Percentiles rank a stretch among this genome's conserved stretches.
These are phyloP conservation scores for Epinotia ramella DNA, from an alignment of 2,888 invertebrate genomes.

Conservation along the genomic window DNA sequence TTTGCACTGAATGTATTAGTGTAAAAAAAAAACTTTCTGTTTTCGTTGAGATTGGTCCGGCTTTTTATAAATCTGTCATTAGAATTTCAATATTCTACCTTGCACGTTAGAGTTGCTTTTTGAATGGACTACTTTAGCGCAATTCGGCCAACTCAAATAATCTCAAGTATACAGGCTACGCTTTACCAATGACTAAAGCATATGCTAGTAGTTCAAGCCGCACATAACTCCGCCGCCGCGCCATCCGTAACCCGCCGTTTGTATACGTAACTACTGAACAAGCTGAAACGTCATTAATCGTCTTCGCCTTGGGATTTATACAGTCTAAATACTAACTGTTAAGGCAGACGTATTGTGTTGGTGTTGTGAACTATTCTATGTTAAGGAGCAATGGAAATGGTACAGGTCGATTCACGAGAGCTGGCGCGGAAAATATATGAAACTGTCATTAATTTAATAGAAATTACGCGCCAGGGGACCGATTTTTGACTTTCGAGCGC, in stretches of 20 bases:
- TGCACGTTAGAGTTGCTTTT: too few species aligned
- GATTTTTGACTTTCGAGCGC: too few species aligned
- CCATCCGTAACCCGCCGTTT: constrained; percentile 6
- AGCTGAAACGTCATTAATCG: constrained; percentile 17
- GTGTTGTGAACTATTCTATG: neutral
- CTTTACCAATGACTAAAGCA: constrained; percentile 1
- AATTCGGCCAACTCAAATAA: too few species aligned
- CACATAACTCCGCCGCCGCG: constrained; percentile 5
- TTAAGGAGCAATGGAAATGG: neutral
- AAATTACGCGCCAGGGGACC: too few species aligned
- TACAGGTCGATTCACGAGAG: too few species aligned
- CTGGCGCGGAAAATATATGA: too few species aligned
- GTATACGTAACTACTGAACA: constrained; percentile 15
- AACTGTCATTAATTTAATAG: too few species aligned
- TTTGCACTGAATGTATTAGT: too few species aligned
- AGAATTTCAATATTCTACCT: too few species aligned
- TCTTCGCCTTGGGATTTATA: constrained; percentile 2
- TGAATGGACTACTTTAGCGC: too few species aligned
- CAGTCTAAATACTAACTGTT: constrained; percentile 4
- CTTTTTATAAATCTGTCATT: too few species aligned
- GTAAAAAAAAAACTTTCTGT: neutral
- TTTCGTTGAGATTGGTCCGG: too few species aligned
- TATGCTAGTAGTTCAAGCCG: constrained; percentile 8
- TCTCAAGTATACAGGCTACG: neutral
- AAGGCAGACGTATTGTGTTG: neutral